Conservation (phyloP, 2,888 invertebrate species). For the Coleophora deauratella region DNA sequence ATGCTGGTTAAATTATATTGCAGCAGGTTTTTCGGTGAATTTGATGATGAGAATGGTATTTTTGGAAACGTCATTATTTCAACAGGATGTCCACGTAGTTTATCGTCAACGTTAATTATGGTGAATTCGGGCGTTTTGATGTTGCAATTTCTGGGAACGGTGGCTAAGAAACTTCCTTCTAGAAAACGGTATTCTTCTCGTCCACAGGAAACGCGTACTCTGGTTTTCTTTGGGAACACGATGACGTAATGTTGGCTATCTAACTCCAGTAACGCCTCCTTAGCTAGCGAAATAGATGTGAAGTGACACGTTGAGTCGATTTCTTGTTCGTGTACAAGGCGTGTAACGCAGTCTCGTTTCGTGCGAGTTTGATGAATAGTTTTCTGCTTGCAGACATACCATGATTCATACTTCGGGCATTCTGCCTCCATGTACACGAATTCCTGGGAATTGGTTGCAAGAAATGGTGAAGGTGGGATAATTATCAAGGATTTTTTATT, state of each 20-base stretch:
- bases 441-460: no score
- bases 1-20: no score
- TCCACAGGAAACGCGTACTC: conserved; percentile 1
- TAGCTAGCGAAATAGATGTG: conserved; percentile 2
- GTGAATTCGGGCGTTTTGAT: conserved; percentile 1
- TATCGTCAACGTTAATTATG: not conserved
- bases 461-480: no score
- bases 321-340: not conserved
- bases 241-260: conserved; percentile 5
- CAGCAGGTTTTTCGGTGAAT: no score
- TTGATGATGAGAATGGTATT: no score
- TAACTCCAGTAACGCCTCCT: conserved; percentile 4
- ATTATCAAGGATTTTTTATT: conserved; percentile 1
- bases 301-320: conserved; percentile 4
- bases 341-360: conserved; percentile 1
- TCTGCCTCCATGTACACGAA: no score
- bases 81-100: not conserved
- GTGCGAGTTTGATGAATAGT: conserved; percentile 3
- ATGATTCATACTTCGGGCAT: no score
- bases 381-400: conserved; percentile 12
- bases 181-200: not conserved
- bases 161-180: conserved; percentile 1
- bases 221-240: conserved; percentile 2
- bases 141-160: not conserved
- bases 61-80: not conserved